Evolutionary conservation across 30 jellyfish, hydroid and myxozoan genomes (phyloP), one percentile per base, ranked within the genome.

Genomic region (Cassiopea xamachana): DNA sequence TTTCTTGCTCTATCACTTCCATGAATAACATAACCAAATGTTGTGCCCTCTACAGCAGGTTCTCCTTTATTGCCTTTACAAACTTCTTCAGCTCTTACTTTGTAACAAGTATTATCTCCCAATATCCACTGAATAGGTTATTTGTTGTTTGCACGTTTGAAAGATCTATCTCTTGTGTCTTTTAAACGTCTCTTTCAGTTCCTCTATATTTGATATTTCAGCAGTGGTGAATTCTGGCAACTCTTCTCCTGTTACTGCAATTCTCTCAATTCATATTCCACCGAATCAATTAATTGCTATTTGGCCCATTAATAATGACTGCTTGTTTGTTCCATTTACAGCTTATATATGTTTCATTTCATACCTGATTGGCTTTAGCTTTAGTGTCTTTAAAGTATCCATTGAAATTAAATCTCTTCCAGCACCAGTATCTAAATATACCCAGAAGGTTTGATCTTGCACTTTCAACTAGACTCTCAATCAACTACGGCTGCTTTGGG

Each of bases 211-310:
- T 89, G 96, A 92, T 64, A 91, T 89, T 62, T 59, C 71, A 39
- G 80, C 43, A 49, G 91, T 73, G 77, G 96, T 80, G 51, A 89
- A 89, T 46, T 80, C 85, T 60, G 45, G 74, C 84, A 89, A 12
- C 12, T 82, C 88, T 73, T 80, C 84, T 70, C 96, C 92, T 80
- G 92, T 73, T 18, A 81, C 83, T 75, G 80, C 96, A 70, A 89
- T 70, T 46, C 81, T 73, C 82, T 89, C 96, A 60, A 88, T 73
- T 81, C 69, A 67, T 69, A 68, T 75, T 60, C 87, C 87, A 60
- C 74, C 93, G 81, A 85, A 73, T 60, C 81, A 72, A 72, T 85
- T 48, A 14, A 85, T 85, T 43, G 73, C 60, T 55, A 85, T 60
- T 59, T 75, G 87, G 82, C 19, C 73, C 50, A 85, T 72, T 85